Base-by-base conservation (phyloP, 2,888 invertebrate genomes). In the Eilema sororculum region DNA sequence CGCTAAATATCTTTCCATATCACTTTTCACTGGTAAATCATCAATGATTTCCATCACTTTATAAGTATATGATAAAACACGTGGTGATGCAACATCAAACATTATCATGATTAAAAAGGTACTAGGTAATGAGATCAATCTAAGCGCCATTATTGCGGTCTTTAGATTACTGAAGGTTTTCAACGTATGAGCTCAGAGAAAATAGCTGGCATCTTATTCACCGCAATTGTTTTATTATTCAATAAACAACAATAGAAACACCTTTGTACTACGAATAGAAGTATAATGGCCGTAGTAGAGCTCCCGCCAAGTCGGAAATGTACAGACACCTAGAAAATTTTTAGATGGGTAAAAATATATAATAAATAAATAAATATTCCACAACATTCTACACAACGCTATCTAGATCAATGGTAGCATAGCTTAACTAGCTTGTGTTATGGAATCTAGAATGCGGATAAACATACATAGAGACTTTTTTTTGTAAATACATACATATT, bases 1-100 rank as follows among this genome's bases (percentile, higher is more conserved):
- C 20, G 71, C 65, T 58, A 89, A 63, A 78, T 90, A 92, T 52
- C 69, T 64, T 0, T 76, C 61, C 61, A 91, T 76, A 78, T 92
- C 89, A 25, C 70, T 57, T 59, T 78, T 76, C 33, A 70, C 30
- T 2, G 69, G 69, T 33, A 69, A 33, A 46, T 69, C 69, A 20
- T 69, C 59, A n/a, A 69, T 37, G 33, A 69, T 65, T 59, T 69
- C 69, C 64, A 69, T 65, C 22, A 64, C 46, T 52, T 65, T 66
- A 41, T 66, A 65, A 56, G 65, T 68, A 46, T 68, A 68, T 16
- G 61, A 58, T 41, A 58, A 16, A 2, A 57, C 41, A 41, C 64
- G 68, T 6, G 58, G 20, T 4, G 57, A 57, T 33, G 58, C 68
- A 37, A 68, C 10, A 62, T 28, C 28, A 61, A 68, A 57, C 24